phyloP scores from a whole-genome alignment of 30 jellyfish, hydroid and myxozoan species.

The Turritopsis rubra region DNA sequence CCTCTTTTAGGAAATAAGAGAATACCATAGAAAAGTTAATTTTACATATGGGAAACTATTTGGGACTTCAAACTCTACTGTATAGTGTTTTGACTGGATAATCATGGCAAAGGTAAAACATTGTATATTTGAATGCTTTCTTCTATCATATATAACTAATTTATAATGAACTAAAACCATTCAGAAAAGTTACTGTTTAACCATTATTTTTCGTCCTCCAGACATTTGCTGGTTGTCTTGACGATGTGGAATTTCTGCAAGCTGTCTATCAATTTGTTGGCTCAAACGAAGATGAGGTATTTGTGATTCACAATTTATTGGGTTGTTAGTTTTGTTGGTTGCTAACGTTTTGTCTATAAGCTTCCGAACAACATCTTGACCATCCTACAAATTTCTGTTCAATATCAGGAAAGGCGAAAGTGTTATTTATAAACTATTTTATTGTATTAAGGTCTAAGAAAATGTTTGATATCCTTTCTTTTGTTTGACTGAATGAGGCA shows the following conservation, averaged over 20 bases:
- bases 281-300: slow-evolving; percentile 87
- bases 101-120: neutral
- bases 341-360: too few species aligned
- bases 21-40: neutral
- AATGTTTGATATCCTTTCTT: too few species aligned
- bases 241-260: slow-evolving; percentile 57
- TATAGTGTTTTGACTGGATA: neutral
- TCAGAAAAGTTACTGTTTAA: too few species aligned
- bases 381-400: neutral
- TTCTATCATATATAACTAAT: too few species aligned
- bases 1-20: neutral
- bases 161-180: too few species aligned
- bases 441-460: too few species aligned
- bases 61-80: neutral
- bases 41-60: neutral
- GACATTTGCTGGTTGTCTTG: slow-evolving; percentile 68
- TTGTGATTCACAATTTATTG: neutral
- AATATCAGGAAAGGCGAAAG: too few species aligned
- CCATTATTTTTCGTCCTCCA: too few species aligned
- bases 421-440: too few species aligned
- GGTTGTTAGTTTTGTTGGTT: neutral
- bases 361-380: neutral
- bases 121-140: too few species aligned
- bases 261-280: slow-evolving; percentile 68
- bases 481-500: too few species aligned